Percentiles rank a stretch among this genome's conserved stretches.
These are phyloP conservation scores for Andrena camellia DNA, from an alignment of 2,888 invertebrate genomes.

Conservation along the genomic window DNA sequence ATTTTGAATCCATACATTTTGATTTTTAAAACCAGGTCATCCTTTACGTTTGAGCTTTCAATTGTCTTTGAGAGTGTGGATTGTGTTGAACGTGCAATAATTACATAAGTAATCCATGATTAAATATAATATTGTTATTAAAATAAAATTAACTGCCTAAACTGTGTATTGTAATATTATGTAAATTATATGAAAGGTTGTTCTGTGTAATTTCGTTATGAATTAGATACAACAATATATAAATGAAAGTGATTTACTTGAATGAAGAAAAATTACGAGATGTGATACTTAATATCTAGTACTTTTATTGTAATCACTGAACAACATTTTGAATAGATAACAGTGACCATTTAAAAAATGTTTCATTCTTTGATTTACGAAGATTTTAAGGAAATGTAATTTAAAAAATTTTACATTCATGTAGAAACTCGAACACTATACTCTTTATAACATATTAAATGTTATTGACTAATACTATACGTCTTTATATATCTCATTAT, in stretches of 20 bases:
- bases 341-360: background rate
- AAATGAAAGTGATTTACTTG: background rate
- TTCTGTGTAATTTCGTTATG: background rate
- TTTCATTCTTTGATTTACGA: background rate
- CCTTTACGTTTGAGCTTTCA: slow-evolving; percentile 48
- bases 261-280: background rate
- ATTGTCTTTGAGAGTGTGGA: slow-evolving; percentile 45
- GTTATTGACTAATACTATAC: background rate
- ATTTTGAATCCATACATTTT: slow-evolving; percentile 36
- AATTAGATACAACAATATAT: background rate
- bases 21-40: slow-evolving; percentile 21
- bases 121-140: background rate
- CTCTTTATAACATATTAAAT: background rate
- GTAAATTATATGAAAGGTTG: slow-evolving; percentile 1
- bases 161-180: slow-evolving; percentile 9
- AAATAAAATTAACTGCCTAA: background rate
- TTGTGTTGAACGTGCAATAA: slow-evolving; percentile 43
- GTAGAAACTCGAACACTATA: background rate
- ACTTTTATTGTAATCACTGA: too few relatives aligned
- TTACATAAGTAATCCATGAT: background rate
- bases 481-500: background rate
- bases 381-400: background rate
- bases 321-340: too few relatives aligned
- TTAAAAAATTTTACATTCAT: background rate
- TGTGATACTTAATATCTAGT: background rate